A percentile compares a stretch with the other conserved stretches of the same genome.
Conservation (phyloP, 2,113 vertebrate species). For the Scytalopus superciliaris region DNA sequence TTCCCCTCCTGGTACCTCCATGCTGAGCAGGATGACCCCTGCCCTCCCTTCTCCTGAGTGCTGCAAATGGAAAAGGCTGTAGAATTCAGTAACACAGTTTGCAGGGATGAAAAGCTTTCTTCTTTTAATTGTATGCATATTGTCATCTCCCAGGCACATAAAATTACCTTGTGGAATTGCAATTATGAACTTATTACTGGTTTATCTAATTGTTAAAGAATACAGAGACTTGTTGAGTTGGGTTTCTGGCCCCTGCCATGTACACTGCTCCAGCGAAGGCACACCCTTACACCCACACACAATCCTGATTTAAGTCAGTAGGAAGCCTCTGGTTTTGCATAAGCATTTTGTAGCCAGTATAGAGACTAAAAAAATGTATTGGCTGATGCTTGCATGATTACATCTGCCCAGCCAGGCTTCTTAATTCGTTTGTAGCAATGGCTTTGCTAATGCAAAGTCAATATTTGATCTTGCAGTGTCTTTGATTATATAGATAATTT, state of each 20-base stretch:
- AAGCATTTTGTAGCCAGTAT: neutral
- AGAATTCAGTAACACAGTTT: neutral
- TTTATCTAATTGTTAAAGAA: slow-evolving; percentile 56
- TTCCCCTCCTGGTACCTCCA: neutral
- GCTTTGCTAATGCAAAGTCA: neutral
- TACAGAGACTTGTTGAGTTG: slow-evolving; percentile 30
- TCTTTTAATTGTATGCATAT: slow-evolving; percentile 17
- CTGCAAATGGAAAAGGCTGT: neutral
- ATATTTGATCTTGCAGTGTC: slow-evolving; percentile 4
- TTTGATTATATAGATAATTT: slow-evolving; percentile 2
- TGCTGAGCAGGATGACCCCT: neutral
- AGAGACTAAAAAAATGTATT: slow-evolving; percentile 12
- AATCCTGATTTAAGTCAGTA: slow-evolving; percentile 24
- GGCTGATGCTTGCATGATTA: neutral
- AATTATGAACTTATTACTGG: slow-evolving; percentile 41
- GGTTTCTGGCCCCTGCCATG: neutral
- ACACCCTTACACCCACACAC: slow-evolving; percentile 48
- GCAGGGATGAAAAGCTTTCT: slow-evolving; percentile 25
- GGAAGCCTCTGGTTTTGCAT: slow-evolving; percentile 54
- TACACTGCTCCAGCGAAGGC: neutral
- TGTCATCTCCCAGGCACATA: slow-evolving; percentile 37
- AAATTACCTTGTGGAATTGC: slow-evolving; percentile 48
- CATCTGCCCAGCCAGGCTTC: neutral
- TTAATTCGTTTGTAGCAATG: neutral
- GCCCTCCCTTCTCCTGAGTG: neutral